These are phyloP conservation scores for Melieria omissa DNA, from an alignment of 2,888 invertebrate species.

Conservation along the genomic window DNA sequence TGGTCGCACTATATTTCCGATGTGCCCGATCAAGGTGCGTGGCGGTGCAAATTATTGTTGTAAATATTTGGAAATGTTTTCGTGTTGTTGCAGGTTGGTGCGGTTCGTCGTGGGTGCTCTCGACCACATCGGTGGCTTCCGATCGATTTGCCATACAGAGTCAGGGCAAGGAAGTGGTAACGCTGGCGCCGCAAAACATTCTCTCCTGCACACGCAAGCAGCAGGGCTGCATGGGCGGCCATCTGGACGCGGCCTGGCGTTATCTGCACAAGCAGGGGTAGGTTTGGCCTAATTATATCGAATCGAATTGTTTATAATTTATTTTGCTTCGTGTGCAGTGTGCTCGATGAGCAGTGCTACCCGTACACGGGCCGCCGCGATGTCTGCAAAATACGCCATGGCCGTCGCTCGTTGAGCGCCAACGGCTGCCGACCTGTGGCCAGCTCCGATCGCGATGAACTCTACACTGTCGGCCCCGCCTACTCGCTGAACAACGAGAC, in stretches of 20 bases:
- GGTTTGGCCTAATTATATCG: constrained; percentile 36
- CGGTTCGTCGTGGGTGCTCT: constrained; percentile 93
- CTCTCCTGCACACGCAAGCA: constrained; percentile 84
- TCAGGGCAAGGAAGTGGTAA: constrained; percentile 77
- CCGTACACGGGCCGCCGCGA: constrained; percentile 77
- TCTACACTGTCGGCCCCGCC: constrained; percentile 81
- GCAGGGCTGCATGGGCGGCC: constrained; percentile 89
- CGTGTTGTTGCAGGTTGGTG: constrained; percentile 69
- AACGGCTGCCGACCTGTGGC: constrained; percentile 70
- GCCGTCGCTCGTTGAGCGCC: constrained; percentile 57
- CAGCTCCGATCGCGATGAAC: constrained; percentile 69
- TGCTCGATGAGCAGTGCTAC: constrained; percentile 87
- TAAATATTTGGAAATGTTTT: not conserved
- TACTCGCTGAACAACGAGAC: constrained; percentile 79
- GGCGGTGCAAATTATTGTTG: not conserved
- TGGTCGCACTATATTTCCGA: constrained; percentile 82
- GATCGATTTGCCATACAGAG: constrained; percentile 88
- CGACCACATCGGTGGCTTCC: constrained; percentile 83
- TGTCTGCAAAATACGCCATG: constrained; percentile 73
- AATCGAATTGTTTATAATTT: not conserved
- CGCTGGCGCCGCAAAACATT: constrained; percentile 85
- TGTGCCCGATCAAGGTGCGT: constrained; percentile 78
- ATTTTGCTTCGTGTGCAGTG: constrained; percentile 67
- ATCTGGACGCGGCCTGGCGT: constrained; percentile 92
- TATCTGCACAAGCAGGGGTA: constrained; percentile 83